phyloP scores from a whole-genome alignment of 2,113 vertebrate genomes.

The Nicator chloris region DNA sequence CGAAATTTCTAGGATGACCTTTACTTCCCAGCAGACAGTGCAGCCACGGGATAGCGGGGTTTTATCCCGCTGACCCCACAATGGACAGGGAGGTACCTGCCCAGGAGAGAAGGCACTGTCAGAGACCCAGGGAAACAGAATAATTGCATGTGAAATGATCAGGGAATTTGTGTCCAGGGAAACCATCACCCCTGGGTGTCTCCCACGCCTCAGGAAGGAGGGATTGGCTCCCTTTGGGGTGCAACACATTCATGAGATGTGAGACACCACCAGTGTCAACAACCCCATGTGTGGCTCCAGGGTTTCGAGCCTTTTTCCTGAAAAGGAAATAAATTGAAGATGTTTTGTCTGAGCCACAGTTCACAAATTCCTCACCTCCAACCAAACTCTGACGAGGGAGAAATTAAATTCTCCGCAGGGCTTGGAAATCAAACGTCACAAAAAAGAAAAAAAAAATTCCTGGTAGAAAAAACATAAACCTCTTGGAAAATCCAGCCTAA shows the following conservation, averaged over 20 bases:
- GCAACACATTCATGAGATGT: background rate
- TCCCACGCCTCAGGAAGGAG: background rate
- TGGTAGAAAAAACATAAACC: background rate
- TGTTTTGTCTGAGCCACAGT: background rate
- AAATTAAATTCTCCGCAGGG: background rate
- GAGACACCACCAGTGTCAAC: background rate
- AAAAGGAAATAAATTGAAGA: background rate
- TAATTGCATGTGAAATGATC: fast-evolving
- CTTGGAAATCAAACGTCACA: background rate
- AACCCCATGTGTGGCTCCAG: background rate
- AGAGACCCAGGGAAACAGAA: background rate
- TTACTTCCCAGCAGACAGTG: background rate
- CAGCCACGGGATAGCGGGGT: fast-evolving
- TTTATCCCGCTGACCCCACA: background rate
- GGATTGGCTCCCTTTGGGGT: background rate
- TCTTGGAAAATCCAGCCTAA: background rate
- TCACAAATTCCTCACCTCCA: background rate
- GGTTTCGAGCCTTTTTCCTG: background rate
- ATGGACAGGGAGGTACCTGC: fast-evolving
- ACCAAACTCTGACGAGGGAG: fast-evolving
- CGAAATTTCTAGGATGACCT: background rate
- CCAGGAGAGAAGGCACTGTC: background rate
- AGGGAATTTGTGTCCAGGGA: background rate
- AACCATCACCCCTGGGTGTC: background rate
- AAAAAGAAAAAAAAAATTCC: background rate